Evolutionary conservation across 2,113 vertebrate species (phyloP), one percentile per base, ranked within the genome.

Genomic region (Archilochus colubris): DNA sequence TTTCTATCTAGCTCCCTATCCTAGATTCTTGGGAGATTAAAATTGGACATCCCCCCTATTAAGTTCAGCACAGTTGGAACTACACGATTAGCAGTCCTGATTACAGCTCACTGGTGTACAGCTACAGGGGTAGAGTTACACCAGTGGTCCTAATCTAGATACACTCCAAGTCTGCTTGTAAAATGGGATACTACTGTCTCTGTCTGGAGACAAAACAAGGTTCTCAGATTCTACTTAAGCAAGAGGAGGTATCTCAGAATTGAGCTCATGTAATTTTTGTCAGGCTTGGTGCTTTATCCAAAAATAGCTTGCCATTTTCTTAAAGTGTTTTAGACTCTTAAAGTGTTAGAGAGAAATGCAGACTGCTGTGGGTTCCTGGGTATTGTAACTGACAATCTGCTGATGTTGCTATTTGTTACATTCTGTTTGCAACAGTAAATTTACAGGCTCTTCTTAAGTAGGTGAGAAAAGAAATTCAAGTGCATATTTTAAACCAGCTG

Each of bases 321-420:
- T 72, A 28, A 91, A 94, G 85, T 82, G 70, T 77, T 92, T 91
- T 90, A 87, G 69, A 74, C 0, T 0, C 63, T 33, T 33, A 33
- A 86, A 76, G 67, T 73, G 63, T 92, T 89, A 61, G 0, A 86
- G 80, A 79, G 93, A 86, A 96, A 86, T 53, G 74, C 73, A 82
- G 74, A 88, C 67, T 79, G n/a, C 82, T 76, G 19, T 82, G 85
- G 66, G 70, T 93, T 93, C 88, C 93, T 94, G 63, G 43, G 63
- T 92, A 64, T 91, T 95, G 90, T 95, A 80, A 93, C 81, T 80
- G 88, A 74, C 90, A 92, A 48, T 77, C 53, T 94, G 94, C 94
- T 91, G 95, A 91, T 83, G 54, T 57, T 94, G 89, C 82, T 94
- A 61, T 94, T 95, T 93, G 31, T 68, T 88, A 12, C 6, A 3